Evolutionary conservation across 2,113 vertebrate species (phyloP), one percentile per base, ranked within the genome.

Genomic region (Rhizomys pruinosus): DNA sequence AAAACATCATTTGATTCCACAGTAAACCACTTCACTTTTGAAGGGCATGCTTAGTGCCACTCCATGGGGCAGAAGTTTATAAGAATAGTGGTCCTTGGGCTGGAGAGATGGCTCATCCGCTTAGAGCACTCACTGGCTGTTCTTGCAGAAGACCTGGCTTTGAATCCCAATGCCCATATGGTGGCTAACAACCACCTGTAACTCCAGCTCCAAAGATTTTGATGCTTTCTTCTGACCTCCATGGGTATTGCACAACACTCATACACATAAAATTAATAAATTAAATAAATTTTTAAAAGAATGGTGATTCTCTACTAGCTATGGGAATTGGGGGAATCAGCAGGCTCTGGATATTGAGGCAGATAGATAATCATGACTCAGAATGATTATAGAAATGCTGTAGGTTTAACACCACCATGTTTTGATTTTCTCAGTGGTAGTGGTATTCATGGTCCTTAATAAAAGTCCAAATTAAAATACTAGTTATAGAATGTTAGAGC

Each of bases 11-110:
- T 12, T 57, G 39, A 71, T 42, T 10, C 20, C 22, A 42, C 47
- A 66, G n/a, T 74, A 90, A 84, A 91, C 92, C 87, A 94, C 20
- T 34, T 61, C 79, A 63, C n/a, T 5, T 55, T 71, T 44, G 23
- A 78, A 81, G 22, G 71, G 44, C 8, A 79, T 85, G 61, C 44
- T 96, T 87, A 77, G 85, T 7, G 23, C 39, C 81, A 63, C 72
- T 85, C 25, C 22, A 59, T 34, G 39, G 47, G 61, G 61, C 34
- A 89, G 47, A 57, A 17, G 17, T 79, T 94, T 74, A 90, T 44
- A 34, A n/a, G 29, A 89, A 55, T 11, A 57, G 34, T 15, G 27
- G 76, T n/a, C n/a, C n/a, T n/a, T n/a, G n/a, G n/a, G n/a, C n/a
- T n/a, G n/a, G n/a, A n/a, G n/a, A n/a, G n/a, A n/a, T n/a, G n/a